Conservation (phyloP, 2,113 vertebrate species). For the Lamprologus tigripictilis region DNA sequence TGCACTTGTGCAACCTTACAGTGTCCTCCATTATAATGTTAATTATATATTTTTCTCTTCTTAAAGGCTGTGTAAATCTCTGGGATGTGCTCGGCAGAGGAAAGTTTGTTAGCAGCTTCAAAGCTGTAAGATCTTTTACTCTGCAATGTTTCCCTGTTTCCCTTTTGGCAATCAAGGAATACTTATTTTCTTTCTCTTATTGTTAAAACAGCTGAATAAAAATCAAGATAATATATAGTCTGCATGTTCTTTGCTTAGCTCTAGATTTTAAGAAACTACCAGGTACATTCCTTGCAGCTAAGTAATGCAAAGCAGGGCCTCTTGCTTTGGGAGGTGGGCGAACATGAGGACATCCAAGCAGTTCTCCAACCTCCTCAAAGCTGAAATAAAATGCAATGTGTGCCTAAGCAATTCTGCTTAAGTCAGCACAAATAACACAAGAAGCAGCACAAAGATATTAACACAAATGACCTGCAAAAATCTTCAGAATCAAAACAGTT, state of each 20-base stretch:
- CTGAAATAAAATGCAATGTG: background rate
- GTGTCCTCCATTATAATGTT: background rate
- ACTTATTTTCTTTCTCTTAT: background rate
- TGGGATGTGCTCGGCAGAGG: constrained; percentile 64
- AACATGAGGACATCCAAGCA: background rate
- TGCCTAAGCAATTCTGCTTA: background rate
- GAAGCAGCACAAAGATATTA: background rate
- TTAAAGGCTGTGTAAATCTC: constrained; percentile 61
- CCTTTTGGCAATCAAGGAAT: background rate
- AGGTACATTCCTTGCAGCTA: background rate
- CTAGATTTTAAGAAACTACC: background rate
- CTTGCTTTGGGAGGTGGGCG: background rate
- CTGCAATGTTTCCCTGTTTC: background rate
- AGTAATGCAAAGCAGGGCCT: background rate
- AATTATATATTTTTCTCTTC: constrained; percentile 10
- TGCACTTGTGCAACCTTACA: background rate
- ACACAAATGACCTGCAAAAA: background rate
- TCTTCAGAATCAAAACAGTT: background rate
- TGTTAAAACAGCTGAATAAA: background rate
- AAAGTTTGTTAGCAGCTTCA: constrained; percentile 57
- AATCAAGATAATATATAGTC: background rate
- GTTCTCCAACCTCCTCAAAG: background rate
- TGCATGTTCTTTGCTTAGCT: background rate
- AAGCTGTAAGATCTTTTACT: constrained; percentile 61
- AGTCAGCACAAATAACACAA: background rate